These are phyloP conservation scores for Leptinotarsa undecemlineata DNA, from an alignment of 1,140 invertebrate species.

Conservation along the genomic window DNA sequence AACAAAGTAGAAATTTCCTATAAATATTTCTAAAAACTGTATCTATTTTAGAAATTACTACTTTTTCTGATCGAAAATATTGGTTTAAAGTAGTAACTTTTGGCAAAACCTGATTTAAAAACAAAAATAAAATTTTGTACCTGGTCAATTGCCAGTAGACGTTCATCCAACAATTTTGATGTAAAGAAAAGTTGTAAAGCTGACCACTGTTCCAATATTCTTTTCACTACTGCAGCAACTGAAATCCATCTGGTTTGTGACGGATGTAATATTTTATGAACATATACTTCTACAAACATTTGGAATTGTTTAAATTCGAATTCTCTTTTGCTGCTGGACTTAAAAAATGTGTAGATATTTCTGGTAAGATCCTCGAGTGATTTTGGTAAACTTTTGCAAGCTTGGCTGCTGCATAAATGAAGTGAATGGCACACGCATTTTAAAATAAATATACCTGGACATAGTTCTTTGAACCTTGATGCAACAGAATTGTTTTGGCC, in stretches of 20 bases:
- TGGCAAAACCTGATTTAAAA: background rate
- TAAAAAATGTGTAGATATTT: conserved; percentile 48
- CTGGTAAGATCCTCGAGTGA: conserved; percentile 45
- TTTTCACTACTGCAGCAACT: conserved; percentile 37
- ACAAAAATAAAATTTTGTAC: no score
- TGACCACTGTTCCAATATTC: conserved; percentile 39
- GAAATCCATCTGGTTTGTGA: conserved; percentile 48
- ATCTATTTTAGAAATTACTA: conserved; percentile 13
- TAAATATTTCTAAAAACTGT: conserved; percentile 3
- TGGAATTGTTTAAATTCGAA: background rate
- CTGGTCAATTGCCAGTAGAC: background rate
- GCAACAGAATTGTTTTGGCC: conserved; percentile 51
- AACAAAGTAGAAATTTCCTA: conserved; percentile 19
- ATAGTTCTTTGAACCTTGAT: conserved; percentile 38
- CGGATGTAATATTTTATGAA: conserved; percentile 22
- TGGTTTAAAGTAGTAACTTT: background rate
- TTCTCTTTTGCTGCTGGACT: background rate
- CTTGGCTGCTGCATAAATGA: conserved; percentile 40
- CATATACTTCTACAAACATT: background rate
- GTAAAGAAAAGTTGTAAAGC: conserved; percentile 16
- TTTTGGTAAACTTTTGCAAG: conserved; percentile 50
- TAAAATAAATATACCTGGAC: conserved; percentile 48
- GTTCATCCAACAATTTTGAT: conserved; percentile 9
- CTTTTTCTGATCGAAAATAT: conserved; percentile 9
- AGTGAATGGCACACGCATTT: conserved; percentile 54